phyloP scores from a whole-genome alignment of 2,797 vertebrate species.

The Chrosomus eos region DNA sequence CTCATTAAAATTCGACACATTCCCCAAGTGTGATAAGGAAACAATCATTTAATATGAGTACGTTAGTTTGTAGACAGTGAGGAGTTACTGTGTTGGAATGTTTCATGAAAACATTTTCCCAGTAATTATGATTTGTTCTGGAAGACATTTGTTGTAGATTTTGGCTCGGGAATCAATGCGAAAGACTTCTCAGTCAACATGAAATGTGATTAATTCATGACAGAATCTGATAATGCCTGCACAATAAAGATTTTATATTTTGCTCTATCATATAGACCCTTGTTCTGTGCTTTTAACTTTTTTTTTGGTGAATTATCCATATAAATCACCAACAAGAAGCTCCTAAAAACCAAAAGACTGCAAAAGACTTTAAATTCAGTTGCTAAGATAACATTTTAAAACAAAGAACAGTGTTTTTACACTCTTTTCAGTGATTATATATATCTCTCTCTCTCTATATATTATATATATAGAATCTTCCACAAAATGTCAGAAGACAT shows the following conservation, averaged over 20 bases:
- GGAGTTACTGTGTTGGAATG: neutral
- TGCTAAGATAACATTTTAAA: neutral
- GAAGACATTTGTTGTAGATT: constrained; percentile 13
- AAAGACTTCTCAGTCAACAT: neutral
- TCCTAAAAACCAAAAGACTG: neutral
- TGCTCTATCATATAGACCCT: neutral
- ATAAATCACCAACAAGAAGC: neutral
- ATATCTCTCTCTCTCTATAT: too few species aligned
- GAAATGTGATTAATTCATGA: neutral
- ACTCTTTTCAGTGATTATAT: neutral
- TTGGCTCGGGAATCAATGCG: neutral
- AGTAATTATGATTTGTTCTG: constrained; percentile 1
- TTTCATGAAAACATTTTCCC: constrained; percentile 15
- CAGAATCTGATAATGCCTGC: neutral
- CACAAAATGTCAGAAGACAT: too few species aligned
- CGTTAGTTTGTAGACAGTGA: neutral
- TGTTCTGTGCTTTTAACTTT: neutral
- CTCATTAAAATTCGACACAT: constrained; percentile 70
- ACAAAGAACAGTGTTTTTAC: neutral
- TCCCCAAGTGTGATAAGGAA: constrained; percentile 58
- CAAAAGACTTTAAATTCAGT: neutral
- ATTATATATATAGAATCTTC: too few species aligned
- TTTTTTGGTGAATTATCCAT: neutral
- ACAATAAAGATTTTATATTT: neutral
- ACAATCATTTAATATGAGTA: constrained; percentile 30